Base-by-base conservation (phyloP, 2,888 invertebrate species). In the Tipula lateralis region DNA sequence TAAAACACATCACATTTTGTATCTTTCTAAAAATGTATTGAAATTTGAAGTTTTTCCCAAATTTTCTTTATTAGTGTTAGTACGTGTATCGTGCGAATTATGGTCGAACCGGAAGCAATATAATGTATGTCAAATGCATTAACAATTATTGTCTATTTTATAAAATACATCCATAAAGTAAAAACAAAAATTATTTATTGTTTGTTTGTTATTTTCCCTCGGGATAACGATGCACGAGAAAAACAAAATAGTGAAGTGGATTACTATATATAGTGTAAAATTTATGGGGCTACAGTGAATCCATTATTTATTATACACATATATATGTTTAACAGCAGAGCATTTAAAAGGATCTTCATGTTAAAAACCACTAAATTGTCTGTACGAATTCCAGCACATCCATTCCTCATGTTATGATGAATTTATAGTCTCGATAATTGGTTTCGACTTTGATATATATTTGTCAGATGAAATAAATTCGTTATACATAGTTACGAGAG, bases 141-240 rank as follows among this genome's bases (percentile, higher is more conserved):
- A 82, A n/a, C 30, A 82, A 82, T 82, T 82, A 82, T 29, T 82
- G 82, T 30, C 82, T 82, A 30, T 30, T n/a, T n/a, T 82, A 29
- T 6, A 82, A 82, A 30, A 82, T 30, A 82, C n/a, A n/a, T n/a
- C n/a, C n/a, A 82, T 16, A 16, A 82, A 29, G 30, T 6, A 82
- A n/a, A 44, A 44, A n/a, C 16, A 30, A 30, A n/a, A 30, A 30
- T 30, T 82, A 80, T 82, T 82, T 82, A 82, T 82, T 29, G 9
- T 29, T 82, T 30, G 29, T 29, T 29, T 19, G 3, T 7, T 19
- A 1, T 44, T n/a, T 7, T 30, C 82, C 30, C 32, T 82, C 16
- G 82, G 82, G 82, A 30, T 30, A 24, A 66, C 7, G 24, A 9
- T 66, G 44, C 66, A 24, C 1, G 9, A 24, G 4, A 66, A 24